These are phyloP conservation scores for Barnardius zonarius DNA, from an alignment of 2,113 vertebrate genomes.

Conservation along the genomic window DNA sequence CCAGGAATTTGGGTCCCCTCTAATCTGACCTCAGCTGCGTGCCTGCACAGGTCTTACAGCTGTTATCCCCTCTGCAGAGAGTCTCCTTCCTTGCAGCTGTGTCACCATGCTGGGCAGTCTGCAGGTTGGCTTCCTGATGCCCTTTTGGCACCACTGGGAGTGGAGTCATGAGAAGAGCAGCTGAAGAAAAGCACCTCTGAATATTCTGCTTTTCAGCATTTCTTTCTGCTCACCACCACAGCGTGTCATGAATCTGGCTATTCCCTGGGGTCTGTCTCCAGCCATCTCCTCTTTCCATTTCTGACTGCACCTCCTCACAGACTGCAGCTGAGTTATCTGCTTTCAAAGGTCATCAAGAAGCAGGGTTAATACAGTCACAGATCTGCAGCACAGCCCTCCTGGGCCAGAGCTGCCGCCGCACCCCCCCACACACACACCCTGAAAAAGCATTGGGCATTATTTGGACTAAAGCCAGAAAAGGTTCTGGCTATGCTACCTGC, in stretches of 20 bases:
- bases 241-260: background rate
- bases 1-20: background rate
- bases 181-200: background rate
- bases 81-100: background rate
- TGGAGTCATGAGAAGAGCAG: background rate
- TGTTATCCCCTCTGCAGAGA: background rate
- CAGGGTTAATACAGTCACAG: background rate
- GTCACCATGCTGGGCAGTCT: accelerated
- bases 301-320: background rate
- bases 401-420: background rate
- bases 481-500: background rate
- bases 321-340: background rate
- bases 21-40: background rate
- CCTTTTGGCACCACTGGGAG: background rate
- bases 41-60: background rate
- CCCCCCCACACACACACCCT: background rate
- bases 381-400: background rate
- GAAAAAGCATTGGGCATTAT: background rate
- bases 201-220: background rate
- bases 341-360: background rate
- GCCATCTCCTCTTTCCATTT: background rate
- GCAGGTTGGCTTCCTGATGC: background rate
- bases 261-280: background rate
- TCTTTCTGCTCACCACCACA: background rate
- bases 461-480: background rate